A percentile compares a stretch with the other conserved stretches of the same genome.
Evolutionary conservation across 2,797 vertebrate genomes (phyloP).

Genomic region (Mycteria americana): DNA sequence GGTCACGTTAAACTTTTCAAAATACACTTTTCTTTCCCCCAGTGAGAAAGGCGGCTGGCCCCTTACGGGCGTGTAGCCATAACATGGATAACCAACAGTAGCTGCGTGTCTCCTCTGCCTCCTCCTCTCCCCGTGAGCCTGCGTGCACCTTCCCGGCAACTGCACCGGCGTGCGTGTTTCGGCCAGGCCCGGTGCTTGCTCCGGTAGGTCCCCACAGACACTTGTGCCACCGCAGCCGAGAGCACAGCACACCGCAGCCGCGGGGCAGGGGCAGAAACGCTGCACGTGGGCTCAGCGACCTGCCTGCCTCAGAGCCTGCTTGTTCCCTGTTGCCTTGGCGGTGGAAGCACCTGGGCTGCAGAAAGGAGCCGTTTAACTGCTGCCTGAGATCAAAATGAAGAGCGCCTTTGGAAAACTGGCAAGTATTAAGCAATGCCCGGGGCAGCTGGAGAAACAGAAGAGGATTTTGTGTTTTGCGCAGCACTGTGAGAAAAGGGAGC

Average conservation of each 20-base stretch:
- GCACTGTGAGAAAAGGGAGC: conserved; percentile 27
- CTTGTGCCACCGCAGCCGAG: not conserved
- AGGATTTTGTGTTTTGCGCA: not conserved
- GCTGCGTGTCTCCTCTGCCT: not conserved
- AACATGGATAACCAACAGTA: not conserved
- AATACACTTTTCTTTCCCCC: not conserved
- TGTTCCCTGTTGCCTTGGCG: not conserved
- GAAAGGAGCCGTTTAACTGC: not conserved
- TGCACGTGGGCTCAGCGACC: rapidly evolving
- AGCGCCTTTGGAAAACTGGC: not conserved
- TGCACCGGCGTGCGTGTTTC: rapidly evolving
- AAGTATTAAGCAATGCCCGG: not conserved
- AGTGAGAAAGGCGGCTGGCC: not conserved
- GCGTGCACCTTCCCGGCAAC: not conserved
- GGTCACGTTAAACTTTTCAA: not conserved
- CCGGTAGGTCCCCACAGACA: not conserved
- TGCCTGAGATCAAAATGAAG: conserved; percentile 2
- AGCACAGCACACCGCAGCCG: rapidly evolving
- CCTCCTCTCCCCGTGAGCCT: not conserved
- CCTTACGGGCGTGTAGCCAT: not conserved
- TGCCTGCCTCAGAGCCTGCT: not conserved
- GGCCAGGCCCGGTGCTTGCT: not conserved
- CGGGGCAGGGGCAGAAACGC: not conserved
- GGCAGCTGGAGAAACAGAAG: not conserved
- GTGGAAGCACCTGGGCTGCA: not conserved